Base-by-base conservation (phyloP, 2,888 invertebrate genomes). In the Pristionchus arcanus region DNA sequence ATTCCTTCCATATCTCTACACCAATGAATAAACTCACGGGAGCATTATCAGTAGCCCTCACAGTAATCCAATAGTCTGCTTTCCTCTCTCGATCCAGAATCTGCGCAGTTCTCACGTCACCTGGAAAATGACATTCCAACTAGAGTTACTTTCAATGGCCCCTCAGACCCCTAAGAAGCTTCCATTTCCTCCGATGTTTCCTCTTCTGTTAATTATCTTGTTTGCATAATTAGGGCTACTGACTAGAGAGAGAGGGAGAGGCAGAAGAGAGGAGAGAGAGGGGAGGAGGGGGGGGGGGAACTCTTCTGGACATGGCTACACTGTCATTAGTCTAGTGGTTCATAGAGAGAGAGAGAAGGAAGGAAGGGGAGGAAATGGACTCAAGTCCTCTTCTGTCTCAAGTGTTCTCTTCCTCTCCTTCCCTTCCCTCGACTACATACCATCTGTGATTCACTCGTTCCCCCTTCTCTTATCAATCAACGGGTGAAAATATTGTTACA, bases 21-120 rank as follows among this genome's bases (percentile, higher is more conserved):
- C 34, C 11, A 59, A 9, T 25, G n/a, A 42, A 42, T 49, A 4
- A 55, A 86, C 87, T 25, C 11, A 87, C 97, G 31, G 97, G 97
- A 0, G 97, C 98, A 93, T 97, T 97, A 96, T 98, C 98, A 95
- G 97, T 97, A 9, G 98, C 98, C 95, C 97, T 97, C 89, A 98
- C 97, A 16, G 98, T 98, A 91, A 99, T 96, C 99, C 99, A 99
- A 96, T 98, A 98, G 95, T 97, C 97, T 63, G 97, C 96, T 94
- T 97, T 97, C 3, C 97, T 97, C 96, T 99, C 99, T 90, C 98
- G 97, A 96, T 99, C 98, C 94, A 99, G 96, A 81, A 97, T 97
- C 4, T 97, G 97, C 94, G 97, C 96, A 1, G 98, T 98, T 91
- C 97, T 97, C 93, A 99, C 97, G 87, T 97, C 96, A 91, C 98